A percentile compares a stretch with the other conserved stretches of the same genome.
Conservation (phyloP, 1,140 invertebrate genomes). For the Galendromus occidentalis region DNA sequence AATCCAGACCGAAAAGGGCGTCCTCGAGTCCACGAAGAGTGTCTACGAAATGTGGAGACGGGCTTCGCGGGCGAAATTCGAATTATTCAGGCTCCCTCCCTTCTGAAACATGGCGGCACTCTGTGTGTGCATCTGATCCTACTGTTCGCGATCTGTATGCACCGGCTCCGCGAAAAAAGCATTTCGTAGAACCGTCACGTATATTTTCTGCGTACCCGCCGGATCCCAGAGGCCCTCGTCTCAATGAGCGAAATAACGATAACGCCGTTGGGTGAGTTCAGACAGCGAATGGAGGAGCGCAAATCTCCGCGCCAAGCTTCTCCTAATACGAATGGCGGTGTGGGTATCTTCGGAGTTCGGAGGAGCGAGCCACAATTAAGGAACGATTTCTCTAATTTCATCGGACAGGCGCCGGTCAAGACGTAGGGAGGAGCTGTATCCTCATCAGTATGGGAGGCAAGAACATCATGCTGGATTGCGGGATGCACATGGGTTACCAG, state of each 20-base stretch:
- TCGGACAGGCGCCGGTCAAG: slow-evolving; percentile 49
- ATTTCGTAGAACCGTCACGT: too few relatives aligned
- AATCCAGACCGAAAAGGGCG: too few relatives aligned
- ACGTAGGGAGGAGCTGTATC: slow-evolving; percentile 96
- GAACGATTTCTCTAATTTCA: not conserved
- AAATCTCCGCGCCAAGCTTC: not conserved
- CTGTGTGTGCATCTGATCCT: too few relatives aligned
- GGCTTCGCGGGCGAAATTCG: too few relatives aligned
- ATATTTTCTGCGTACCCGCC: too few relatives aligned
- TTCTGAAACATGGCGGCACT: too few relatives aligned
- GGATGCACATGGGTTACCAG: slow-evolving; percentile 99
- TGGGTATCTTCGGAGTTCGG: not conserved
- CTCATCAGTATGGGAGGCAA: slow-evolving; percentile 87
- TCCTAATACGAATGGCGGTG: not conserved
- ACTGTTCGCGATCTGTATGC: too few relatives aligned
- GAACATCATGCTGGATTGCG: slow-evolving; percentile 98
- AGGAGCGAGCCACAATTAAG: not conserved
- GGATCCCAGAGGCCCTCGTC: too few relatives aligned
- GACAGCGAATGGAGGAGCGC: not conserved
- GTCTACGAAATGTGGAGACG: too few relatives aligned
- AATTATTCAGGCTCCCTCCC: too few relatives aligned
- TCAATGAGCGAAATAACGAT: slow-evolving; percentile 1
- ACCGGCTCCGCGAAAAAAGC: too few relatives aligned
- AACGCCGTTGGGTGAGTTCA: not conserved
- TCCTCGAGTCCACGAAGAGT: too few relatives aligned